Evolutionary conservation across 2,888 invertebrate genomes (phyloP), one percentile per base, ranked within the genome.

Genomic region (Campoplex nolae): DNA sequence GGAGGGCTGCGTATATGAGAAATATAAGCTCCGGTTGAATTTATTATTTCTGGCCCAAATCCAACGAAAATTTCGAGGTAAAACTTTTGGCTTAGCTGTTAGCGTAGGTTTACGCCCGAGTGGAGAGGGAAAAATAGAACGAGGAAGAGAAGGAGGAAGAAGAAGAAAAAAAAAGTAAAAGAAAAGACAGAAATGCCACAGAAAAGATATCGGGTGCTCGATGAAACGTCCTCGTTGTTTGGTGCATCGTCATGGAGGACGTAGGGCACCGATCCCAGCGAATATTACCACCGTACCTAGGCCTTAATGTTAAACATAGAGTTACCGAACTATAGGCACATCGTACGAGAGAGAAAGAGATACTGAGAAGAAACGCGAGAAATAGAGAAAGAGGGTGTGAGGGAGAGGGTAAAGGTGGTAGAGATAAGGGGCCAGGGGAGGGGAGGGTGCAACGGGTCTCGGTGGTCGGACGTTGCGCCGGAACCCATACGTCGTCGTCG

Each of bases 221-320:
- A 62, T 32, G 62, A 7, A 62, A 62, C 62, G 77, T 84, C 78
- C 79, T 82, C 75, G 54, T 80, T 75, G 68, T 42, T 62, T 70
- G 23, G 28, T 38, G 71, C 51, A 48, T 79, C 78, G 78, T 70
- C 75, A 77, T 77, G 35, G 77, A 73, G 83, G 77, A 88, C 85
- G 42, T 38, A 84, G 79, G 65, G 45, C 82, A 84, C 78, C 85
- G 84, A 86, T 85, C 80, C 74, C 83, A 18, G 67, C 71, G 74
- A 77, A 85, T 80, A 88, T 88, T 62, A 54, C 79, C 28, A 68
- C 68, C 74, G 82, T 70, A 65, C 67, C 42, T 76, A 93, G 92
- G 93, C 91, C 93, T 93, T 94, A 93, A 92, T 93, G 93, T 93
- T 93, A 93, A 93, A 93, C 92, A 93, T 93, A 93, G 93, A 93